Evolutionary conservation across 2,113 vertebrate species (phyloP), one percentile per base, ranked within the genome.

Genomic region (Takifugu bimaculatus): DNA sequence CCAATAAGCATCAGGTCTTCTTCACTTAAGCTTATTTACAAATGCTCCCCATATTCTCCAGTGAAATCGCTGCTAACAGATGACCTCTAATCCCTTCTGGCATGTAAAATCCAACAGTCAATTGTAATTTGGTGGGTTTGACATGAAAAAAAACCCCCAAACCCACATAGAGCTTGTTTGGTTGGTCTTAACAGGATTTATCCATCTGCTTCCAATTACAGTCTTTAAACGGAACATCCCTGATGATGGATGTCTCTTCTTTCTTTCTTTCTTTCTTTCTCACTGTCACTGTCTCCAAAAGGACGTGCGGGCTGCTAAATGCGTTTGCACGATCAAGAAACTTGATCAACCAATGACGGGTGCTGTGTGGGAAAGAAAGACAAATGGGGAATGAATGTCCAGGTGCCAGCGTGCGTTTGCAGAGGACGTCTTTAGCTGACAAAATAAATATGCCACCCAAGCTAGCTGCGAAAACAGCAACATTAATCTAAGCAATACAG

Each of bases 171-270:
- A 74, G 66, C 64, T 75, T 77, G 50, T 60, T 76, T 78, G 65
- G 65, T 79, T 72, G 50, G 75, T 57, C 60, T 63, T 52, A 75
- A 70, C 64, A 54, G 60, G 63, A 59, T 76, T 77, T 57, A 75
- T 77, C 74, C 55, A 44, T 76, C 72, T 52, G 50, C 81, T 77
- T 78, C 77, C 56, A 77, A 75, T 78, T 78, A 63, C 55, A 70
- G 57, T 68, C 50, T 44, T 54, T 45, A 35, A 75, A 63, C 48
- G 13, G 13, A 45, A 15, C 35, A 39, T 39, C 35, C 35, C 7
- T 39, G 35, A 39, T 39, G 35, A 48, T 48, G 45, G 14, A 13
- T 48, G 45, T n/a, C 45, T 48, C 4, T n/a, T 14, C 13, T 48
- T 14, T n/a, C 45, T 48, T 15, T 12, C 13, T 15, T 14, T 15